A percentile compares a stretch with the other conserved stretches of the same genome.
Evolutionary conservation across 2,113 vertebrate species (phyloP).

Genomic region (Syrmaticus mikado): DNA sequence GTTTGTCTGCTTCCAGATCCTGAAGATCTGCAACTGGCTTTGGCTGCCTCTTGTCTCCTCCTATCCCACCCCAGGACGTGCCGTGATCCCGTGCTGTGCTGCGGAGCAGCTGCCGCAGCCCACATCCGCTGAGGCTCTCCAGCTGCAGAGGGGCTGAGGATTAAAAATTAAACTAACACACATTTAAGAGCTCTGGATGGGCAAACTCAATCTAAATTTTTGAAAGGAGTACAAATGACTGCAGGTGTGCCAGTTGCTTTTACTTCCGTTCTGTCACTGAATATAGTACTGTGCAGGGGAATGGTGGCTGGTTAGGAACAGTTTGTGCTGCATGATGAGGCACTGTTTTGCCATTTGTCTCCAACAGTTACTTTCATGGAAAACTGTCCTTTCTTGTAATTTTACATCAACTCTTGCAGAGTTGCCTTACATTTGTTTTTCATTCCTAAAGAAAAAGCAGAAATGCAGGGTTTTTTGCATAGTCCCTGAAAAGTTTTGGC

Average conservation of each 20-base stretch:
- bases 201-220: background rate
- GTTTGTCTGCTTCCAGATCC: background rate
- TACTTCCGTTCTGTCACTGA: background rate
- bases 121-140: background rate
- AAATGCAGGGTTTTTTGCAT: background rate
- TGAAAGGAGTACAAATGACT: background rate
- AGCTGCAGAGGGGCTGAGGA: background rate
- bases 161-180: background rate
- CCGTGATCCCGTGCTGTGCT: background rate
- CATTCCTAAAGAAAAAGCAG: background rate
- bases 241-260: background rate
- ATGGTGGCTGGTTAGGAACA: background rate
- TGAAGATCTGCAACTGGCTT: background rate
- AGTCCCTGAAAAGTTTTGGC: background rate
- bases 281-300: background rate
- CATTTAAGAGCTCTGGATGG: background rate
- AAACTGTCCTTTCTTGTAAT: background rate
- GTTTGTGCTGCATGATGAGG: background rate
- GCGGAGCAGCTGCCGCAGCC: background rate
- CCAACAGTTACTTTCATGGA: background rate
- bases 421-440: background rate
- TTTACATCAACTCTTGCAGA: background rate
- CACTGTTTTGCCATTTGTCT: background rate
- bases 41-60: background rate
- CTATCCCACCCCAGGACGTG: background rate